phyloP scores from a whole-genome alignment of 2,797 vertebrate species.

The Silurus aristotelis region DNA sequence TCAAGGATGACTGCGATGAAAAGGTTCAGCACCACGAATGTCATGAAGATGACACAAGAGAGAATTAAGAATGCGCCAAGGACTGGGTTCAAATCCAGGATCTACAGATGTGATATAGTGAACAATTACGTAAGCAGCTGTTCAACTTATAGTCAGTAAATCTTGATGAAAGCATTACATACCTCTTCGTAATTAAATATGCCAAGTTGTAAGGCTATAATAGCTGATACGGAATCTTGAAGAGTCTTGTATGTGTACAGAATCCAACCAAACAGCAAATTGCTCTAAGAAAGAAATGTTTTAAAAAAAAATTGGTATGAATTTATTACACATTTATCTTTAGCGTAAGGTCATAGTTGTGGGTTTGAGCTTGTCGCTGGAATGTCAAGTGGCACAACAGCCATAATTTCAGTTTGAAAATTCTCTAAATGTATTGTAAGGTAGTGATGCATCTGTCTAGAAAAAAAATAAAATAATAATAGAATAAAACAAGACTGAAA shows the following conservation, averaged over 20 bases:
- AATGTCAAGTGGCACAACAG: neutral
- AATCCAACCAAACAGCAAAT: slow-evolving; percentile 94
- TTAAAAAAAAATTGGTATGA: neutral
- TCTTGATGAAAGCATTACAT: slow-evolving; percentile 22
- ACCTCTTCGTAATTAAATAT: slow-evolving; percentile 98
- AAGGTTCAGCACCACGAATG: slow-evolving; percentile 93
- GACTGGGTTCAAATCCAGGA: slow-evolving; percentile 87
- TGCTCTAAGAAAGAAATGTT: slow-evolving; percentile 74
- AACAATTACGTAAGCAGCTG: neutral
- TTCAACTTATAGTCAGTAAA: neutral
- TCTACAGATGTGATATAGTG: slow-evolving; percentile 67
- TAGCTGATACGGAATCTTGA: slow-evolving; percentile 83
- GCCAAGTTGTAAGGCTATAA: slow-evolving; percentile 92
- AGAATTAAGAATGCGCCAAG: slow-evolving; percentile 89
- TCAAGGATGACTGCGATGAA: slow-evolving; percentile 95
- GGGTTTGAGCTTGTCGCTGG: neutral
- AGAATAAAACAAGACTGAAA: neutral
- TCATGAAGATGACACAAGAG: slow-evolving; percentile 93
- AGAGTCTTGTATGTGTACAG: slow-evolving; percentile 90
- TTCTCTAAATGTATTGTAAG: neutral
- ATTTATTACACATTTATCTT: neutral
- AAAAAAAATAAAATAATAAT: neutral
- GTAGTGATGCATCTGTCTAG: neutral
- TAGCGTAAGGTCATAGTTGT: neutral
- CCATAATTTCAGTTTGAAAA: neutral